Percentiles rank a stretch among this genome's conserved stretches.
Conservation (phyloP, 35 echinoderm and acorn worm species). For the Eucidaris tribuloides region DNA sequence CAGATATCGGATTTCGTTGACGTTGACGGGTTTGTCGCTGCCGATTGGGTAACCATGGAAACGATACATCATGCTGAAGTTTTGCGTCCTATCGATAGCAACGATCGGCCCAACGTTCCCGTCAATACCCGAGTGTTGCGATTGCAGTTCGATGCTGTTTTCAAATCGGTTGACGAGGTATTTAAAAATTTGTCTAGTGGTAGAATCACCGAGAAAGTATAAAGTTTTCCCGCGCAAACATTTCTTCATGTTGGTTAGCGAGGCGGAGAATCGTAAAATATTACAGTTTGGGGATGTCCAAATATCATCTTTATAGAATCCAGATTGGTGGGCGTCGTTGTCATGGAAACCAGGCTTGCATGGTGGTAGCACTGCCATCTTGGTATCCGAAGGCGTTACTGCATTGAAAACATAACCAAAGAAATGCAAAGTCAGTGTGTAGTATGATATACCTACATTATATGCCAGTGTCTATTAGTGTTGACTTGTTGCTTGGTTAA, state of each 20-base stretch:
- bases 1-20: neutral
- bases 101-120: neutral
- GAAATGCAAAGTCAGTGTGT: too few species aligned
- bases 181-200: neutral
- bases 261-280: neutral
- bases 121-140: neutral
- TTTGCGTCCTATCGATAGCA: neutral
- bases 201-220: constrained; percentile 4
- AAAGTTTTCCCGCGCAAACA: constrained; percentile 12
- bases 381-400: too few species aligned
- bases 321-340: neutral
- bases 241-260: neutral
- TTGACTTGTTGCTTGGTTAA: too few species aligned
- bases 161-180: neutral
- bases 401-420: too few species aligned
- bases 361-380: neutral
- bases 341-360: constrained; percentile 3
- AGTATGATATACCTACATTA: too few species aligned
- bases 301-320: neutral
- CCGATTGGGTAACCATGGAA: neutral
- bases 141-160: neutral
- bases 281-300: constrained; percentile 11
- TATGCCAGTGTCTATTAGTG: too few species aligned
- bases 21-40: neutral
- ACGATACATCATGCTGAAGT: neutral